A percentile compares a stretch with the other conserved stretches of the same genome.
Evolutionary conservation across 2,113 vertebrate species (phyloP).

Genomic region (Hydropotes inermis): DNA sequence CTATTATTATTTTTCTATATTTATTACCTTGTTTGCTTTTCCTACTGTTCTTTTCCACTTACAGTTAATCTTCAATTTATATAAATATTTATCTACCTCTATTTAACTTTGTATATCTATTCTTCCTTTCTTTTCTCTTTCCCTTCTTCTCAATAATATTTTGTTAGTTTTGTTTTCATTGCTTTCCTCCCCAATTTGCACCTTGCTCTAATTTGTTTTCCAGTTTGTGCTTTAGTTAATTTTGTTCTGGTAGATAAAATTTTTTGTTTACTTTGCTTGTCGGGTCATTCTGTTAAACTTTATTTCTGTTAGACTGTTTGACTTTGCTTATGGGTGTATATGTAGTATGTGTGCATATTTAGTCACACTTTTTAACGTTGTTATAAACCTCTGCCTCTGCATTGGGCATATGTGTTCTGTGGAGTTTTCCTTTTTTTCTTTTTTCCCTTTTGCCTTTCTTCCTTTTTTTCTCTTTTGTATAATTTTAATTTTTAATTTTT

Average conservation of each 20-base stretch:
- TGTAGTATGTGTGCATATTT: not conserved
- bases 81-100: not conserved
- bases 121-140: not conserved
- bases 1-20: not conserved
- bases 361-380: not conserved
- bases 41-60: not conserved
- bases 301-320: not conserved
- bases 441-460: not conserved
- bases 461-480: not conserved
- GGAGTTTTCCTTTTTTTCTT: not conserved
- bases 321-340: not conserved
- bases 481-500: not conserved
- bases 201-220: not conserved
- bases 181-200: not conserved
- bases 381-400: not conserved
- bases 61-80: not conserved
- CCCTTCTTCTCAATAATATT: not conserved
- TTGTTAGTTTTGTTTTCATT: not conserved
- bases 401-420: not conserved
- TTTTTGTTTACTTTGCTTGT: not conserved
- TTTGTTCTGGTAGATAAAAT: not conserved
- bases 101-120: not conserved
- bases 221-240: not conserved
- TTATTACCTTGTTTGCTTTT: not conserved
- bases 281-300: not conserved